These are phyloP conservation scores for Congeria kusceri DNA, from an alignment of 2,888 invertebrate genomes.

Conservation along the genomic window DNA sequence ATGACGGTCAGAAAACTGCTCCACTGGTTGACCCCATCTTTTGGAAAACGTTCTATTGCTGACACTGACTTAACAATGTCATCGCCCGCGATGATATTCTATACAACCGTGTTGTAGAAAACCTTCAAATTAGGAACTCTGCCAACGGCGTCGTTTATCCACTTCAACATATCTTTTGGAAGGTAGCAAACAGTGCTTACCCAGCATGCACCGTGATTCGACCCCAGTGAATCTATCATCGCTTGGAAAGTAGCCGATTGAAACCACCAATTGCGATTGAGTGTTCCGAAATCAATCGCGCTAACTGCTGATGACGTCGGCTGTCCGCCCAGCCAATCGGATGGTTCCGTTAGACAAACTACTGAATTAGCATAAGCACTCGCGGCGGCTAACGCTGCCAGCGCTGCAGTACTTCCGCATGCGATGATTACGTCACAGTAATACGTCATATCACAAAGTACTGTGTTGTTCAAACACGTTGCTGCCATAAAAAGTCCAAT, in stretches of 20 bases:
- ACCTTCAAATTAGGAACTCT: constrained; percentile 40
- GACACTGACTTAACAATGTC: constrained; percentile 19
- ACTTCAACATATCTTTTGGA: constrained; percentile 43
- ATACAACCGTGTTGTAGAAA: constrained; percentile 55
- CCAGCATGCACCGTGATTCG: constrained; percentile 55
- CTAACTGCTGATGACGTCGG: constrained; percentile 54
- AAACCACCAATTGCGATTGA: constrained; percentile 34
- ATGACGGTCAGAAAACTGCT: constrained; percentile 21
- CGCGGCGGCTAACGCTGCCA: constrained; percentile 49
- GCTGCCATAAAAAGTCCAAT: too few relatives aligned
- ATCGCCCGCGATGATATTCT: constrained; percentile 13
- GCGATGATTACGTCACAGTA: constrained; percentile 55
- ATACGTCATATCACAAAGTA: neutral
- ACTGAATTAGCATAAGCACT: constrained; percentile 5
- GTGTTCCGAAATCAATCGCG: constrained; percentile 51
- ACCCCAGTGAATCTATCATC: constrained; percentile 46
- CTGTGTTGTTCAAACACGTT: too few relatives aligned
- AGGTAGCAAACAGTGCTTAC: constrained; percentile 49
- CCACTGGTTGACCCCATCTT: constrained; percentile 25
- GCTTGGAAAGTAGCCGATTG: constrained; percentile 41
- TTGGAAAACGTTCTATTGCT: constrained; percentile 35
- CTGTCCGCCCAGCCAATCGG: constrained; percentile 63
- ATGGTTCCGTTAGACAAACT: constrained; percentile 57
- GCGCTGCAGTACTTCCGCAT: constrained; percentile 58
- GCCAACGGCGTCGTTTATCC: constrained; percentile 26